Base-by-base conservation (phyloP, 1,140 invertebrate genomes). In the Schlechtendalia chinensis region DNA sequence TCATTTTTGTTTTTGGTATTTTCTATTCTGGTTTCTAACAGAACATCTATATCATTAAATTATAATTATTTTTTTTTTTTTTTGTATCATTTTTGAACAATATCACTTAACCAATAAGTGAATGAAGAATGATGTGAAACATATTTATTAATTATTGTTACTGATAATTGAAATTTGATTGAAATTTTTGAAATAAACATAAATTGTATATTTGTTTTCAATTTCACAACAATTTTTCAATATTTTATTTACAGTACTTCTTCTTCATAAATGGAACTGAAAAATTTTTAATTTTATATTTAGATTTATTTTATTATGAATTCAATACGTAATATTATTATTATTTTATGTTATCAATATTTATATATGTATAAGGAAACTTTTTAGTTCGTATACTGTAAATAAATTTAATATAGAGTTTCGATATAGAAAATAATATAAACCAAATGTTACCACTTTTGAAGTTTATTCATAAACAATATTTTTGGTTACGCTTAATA, bases 371-470 rank as follows among this genome's bases (percentile, higher is more conserved):
- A 11, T 67, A 6, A 8, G 16, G 47, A 47, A 69, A 69, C 12
- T 50, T 69, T 11, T 17, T 50, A 69, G 22, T 17, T 12, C 14
- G 10, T 19, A 50, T 17, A 50, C 10, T 19, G 22, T 47, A 11
- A 24, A 69, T 47, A 45, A 69, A 69, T 69, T 69, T 69, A 69
- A 69, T 69, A 69, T 27, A 27, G 12, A 69, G n/a, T 69, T 69
- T 69, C 14, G 14, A 47, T 45, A 67, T 5, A 45, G 11, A 24
- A 17, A 69, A 69, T 16, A 50, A 50, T 50, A 69, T 50, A 4
- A 50, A 45, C 67, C 67, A 69, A 50, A 69, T 69, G 67, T 47
- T 69, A 50, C 45, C 45, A 50, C 67, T 4, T 69, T 50, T 6
- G 16, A 69, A 69, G 67, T 69, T 69, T 69, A 50, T 69, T 69